Base-by-base conservation (phyloP, 2,797 vertebrate genomes). In the Malurus leucopterus region DNA sequence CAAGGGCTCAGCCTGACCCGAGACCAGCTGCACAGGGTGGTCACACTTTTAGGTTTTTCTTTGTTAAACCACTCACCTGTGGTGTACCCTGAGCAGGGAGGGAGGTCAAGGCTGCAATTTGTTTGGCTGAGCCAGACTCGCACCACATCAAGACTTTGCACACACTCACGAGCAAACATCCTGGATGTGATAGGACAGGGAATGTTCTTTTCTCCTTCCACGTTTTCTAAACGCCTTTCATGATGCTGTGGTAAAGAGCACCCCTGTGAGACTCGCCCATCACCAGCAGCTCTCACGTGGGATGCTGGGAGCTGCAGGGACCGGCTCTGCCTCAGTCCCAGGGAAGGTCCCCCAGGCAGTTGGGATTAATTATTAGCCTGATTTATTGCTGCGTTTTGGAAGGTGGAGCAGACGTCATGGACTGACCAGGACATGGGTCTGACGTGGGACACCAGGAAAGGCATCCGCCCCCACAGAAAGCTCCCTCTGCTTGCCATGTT, bases 301-400 rank as follows among this genome's bases (percentile, higher is more conserved):
- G 30, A 38, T 51, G 32, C 41, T 41, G 46, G 9, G 23, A 32
- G 40, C 41, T 54, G 40, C 9, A 0, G 5, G 61, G 40, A 54
- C 36, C 0, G 0, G 34, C 27, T 38, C 51, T 69, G 75, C 55
- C 22, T 69, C 8, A 3, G 2, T 24, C 9, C 54, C 46, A 61
- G 70, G 59, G 29, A 71, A 89, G 79, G n/a, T 10, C 19, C 58
- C 58, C 49, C 1, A 2, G 70, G 72, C 5, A 7, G 18, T 26
- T 40, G 23, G 44, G 51, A 58, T 90, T 93, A 93, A 91, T 88
- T 62, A 94, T 90, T 93, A 90, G 27, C 87, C n/a, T 13, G 11
- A 17, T 55, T 85, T 89, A 82, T 59, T 70, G 49, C 61, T 36
- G 32, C 38, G 1, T 14, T 40, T 24, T 21, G 29, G 63, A 69